Evolutionary conservation across 2,888 invertebrate species (phyloP), one percentile per base, ranked within the genome.

Genomic region (Rhamnusium bicolor): DNA sequence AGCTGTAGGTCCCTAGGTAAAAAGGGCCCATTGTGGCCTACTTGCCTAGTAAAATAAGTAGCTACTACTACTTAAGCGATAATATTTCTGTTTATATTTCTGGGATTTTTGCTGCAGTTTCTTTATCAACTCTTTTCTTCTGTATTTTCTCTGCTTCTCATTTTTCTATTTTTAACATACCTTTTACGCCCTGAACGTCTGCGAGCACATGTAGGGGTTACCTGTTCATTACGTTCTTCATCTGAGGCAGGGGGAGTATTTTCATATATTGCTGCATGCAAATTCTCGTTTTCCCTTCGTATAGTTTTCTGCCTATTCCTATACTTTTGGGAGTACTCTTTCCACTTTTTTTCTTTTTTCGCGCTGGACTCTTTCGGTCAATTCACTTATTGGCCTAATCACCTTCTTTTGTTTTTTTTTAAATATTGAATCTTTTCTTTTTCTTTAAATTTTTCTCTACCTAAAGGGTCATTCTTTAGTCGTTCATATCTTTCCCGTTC

Each of bases 361-460:
- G 1, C 29, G 7, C 29, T 32, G 29, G 8, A 8, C 40, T 1
- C 10, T 40, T 40, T 40, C 40, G 3, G 40, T 40, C 12, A 40
- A 40, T 40, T 49, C 49, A 18, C 49, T 49, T 16, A 49, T 19
- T 1, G 49, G 49, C 6, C 4, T 49, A 49, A 49, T 16, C 2
- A 16, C 49, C 14, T 46, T 49, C 1, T 49, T 49, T 49, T 49
- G 49, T 49, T 49, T 49, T 49, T 49, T 49, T 49, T 49, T 49
- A 49, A 49, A 49, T 49, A 49, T 18, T 49, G 49, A 16, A 49
- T 49, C 49, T 7, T 49, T 49, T 49, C 49, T 49, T 19, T 49
- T 7, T 49, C 49, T 18, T 18, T 49, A 16, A 49, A 18, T 19
- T 49, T 49, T 49, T 49, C 49, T 49, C 49, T 18, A 18, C 18